These are phyloP conservation scores for Ophion obscuratus DNA, from an alignment of 2,888 invertebrate genomes.

Conservation along the genomic window DNA sequence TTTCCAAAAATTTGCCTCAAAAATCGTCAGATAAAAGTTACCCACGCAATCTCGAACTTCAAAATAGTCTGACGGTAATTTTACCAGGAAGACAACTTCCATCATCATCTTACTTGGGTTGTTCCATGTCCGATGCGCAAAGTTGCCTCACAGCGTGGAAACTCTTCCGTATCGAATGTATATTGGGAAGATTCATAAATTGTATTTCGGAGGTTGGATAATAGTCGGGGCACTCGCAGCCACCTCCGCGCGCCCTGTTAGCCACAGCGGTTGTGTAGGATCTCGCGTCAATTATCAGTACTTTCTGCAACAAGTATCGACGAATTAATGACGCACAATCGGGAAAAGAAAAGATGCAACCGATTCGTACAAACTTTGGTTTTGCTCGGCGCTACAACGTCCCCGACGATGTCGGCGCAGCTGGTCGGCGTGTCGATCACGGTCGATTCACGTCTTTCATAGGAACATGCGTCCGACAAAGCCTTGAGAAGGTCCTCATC, in stretches of 20 bases:
- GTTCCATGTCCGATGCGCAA: conserved; percentile 91
- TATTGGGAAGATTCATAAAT: conserved; percentile 99
- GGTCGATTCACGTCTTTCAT: conserved; percentile 86
- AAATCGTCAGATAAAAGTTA: too few species aligned
- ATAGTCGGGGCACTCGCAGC: conserved; percentile 98
- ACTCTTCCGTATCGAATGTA: conserved; percentile 97
- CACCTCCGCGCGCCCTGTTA: conserved; percentile 98
- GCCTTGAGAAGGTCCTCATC: conserved; percentile 96
- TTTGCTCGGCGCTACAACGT: conserved; percentile 72
- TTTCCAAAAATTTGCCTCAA: too few species aligned
- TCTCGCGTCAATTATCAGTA: conserved; percentile 97
- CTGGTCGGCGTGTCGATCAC: conserved; percentile 80
- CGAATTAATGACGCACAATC: neutral
- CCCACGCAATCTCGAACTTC: neutral
- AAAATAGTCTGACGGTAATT: neutral
- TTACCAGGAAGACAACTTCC: neutral
- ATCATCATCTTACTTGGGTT: conserved; percentile 88
- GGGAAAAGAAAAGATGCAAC: neutral
- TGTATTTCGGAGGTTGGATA: conserved; percentile 97
- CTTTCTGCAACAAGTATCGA: conserved; percentile 85
- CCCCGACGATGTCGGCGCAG: conserved; percentile 76
- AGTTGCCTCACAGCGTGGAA: conserved; percentile 94
- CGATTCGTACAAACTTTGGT: conserved; percentile 74
- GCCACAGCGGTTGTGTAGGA: conserved; percentile 98
- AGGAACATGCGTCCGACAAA: conserved; percentile 92